Base-by-base conservation (phyloP, 1,140 invertebrate genomes). In the Caerostris extrusa region DNA sequence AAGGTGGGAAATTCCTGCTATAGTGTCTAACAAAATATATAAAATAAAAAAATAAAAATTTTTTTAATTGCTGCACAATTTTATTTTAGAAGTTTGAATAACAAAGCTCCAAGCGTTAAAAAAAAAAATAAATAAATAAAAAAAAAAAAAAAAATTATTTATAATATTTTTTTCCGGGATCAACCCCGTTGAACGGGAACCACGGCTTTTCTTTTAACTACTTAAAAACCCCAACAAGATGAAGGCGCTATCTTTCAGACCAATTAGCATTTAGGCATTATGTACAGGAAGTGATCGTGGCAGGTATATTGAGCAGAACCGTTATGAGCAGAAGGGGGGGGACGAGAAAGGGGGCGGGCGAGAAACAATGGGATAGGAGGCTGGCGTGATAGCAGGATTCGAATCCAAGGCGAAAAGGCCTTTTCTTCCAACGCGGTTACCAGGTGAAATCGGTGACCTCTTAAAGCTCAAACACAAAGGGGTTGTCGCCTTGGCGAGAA, bases 371-470 rank as follows among this genome's bases (percentile, higher is more conserved):
- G 69, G 69, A 71, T 14, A 56, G 56, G 83, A 86, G 57, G 3
- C n/a, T 86, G 5, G 83, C 83, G 83, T 86, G 83, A 86, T 86
- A 61, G 50, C 83, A 86, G 14, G 12, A 86, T 34, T 83, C 55
- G n/a, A 83, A 57, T 83, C 81, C 53, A 86, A 61, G 58, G 58
- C 56, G 53, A 60, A 61, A 58, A 86, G 61, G 7, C 19, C 60
- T 19, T 56, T n/a, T 69, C 19, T 57, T 55, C 57, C 50, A n/a
- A 89, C 19, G 90, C 90, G 77, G 90, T 91, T 91, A 91, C 90
- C 90, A 91, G 90, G 90, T 91, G 90, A 83, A 91, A 83, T 56
- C 57, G 71, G 90, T 91, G 90, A 91, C 90, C 90, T 91, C 90
- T 91, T 58, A 58, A 61, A 77, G 64, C 57, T 90, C 88, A 90